phyloP scores from a whole-genome alignment of 2,797 vertebrate genomes.

The Pseudochirops corinnae region DNA sequence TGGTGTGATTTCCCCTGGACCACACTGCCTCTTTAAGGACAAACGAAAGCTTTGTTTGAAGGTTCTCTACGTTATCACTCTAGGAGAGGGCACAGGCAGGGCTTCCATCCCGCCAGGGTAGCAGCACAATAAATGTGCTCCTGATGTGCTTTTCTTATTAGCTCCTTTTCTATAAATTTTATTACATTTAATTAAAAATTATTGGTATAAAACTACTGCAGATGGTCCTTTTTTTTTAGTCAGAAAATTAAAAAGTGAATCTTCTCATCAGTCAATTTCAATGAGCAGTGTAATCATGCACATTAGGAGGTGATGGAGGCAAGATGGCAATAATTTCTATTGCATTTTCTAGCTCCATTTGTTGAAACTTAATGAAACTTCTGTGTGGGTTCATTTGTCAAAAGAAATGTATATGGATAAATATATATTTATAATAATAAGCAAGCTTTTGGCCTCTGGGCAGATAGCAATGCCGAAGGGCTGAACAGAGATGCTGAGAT shows the following conservation, averaged over 20 bases:
- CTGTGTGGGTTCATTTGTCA: slow-evolving; percentile 77
- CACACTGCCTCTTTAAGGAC: background rate
- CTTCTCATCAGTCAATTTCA: slow-evolving; percentile 80
- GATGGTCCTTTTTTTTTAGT: slow-evolving; percentile 74
- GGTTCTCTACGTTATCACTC: slow-evolving; percentile 54
- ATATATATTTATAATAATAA: slow-evolving; percentile 50
- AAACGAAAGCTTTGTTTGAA: slow-evolving; percentile 43
- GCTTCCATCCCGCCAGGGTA: slow-evolving; percentile 57
- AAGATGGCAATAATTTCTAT: slow-evolving; percentile 72
- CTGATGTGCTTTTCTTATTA: slow-evolving; percentile 74
- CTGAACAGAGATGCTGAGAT: slow-evolving; percentile 35
- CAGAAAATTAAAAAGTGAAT: slow-evolving; percentile 83
- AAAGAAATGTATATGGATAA: slow-evolving; percentile 44
- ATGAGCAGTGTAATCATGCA: slow-evolving; percentile 36
- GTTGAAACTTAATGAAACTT: slow-evolving; percentile 76
- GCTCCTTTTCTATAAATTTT: slow-evolving; percentile 75
- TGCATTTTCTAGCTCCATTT: slow-evolving; percentile 72
- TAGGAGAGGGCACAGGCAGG: slow-evolving; percentile 56
- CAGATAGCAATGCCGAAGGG: slow-evolving; percentile 53
- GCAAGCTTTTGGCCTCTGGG: slow-evolving; percentile 40
- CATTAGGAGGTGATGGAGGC: slow-evolving; percentile 47
- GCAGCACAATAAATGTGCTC: slow-evolving; percentile 74
- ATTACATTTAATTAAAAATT: slow-evolving; percentile 85
- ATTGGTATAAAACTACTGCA: slow-evolving; percentile 81
- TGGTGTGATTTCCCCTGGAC: background rate